These are phyloP conservation scores for Neofelis nebulosa DNA, from an alignment of 2,113 vertebrate species.

Conservation along the genomic window DNA sequence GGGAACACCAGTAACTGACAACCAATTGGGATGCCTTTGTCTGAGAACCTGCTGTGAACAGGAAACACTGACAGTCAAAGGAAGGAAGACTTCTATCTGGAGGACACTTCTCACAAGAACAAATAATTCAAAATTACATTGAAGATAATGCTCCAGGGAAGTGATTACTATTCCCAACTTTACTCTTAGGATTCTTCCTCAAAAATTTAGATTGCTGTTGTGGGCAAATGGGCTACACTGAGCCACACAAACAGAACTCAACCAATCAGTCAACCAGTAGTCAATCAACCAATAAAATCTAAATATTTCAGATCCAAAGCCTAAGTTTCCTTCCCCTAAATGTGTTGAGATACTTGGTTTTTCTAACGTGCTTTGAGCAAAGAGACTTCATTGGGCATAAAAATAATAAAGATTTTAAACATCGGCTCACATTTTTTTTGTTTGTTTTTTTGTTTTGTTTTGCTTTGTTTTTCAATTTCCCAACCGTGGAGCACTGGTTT, in stretches of 20 bases:
- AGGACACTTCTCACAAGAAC: background rate
- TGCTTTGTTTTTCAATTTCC: background rate
- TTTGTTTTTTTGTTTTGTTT: background rate
- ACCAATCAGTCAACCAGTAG: background rate
- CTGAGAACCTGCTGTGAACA: background rate
- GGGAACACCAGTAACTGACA: background rate
- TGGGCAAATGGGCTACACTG: background rate
- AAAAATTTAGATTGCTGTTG: background rate
- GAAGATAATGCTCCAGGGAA: background rate
- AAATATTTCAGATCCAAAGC: background rate
- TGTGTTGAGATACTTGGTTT: background rate
- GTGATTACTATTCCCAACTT: background rate
- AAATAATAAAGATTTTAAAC: background rate
- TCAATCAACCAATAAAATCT: background rate
- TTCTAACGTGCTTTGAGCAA: background rate
- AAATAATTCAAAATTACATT: conserved; percentile 22
- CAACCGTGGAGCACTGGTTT: background rate
- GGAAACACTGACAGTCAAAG: background rate
- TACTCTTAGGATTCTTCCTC: background rate
- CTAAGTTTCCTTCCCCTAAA: background rate
- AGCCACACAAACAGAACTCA: background rate
- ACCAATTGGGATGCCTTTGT: background rate
- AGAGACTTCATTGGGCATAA: background rate
- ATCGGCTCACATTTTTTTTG: background rate
- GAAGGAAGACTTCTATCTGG: background rate